These are phyloP conservation scores for Eptesicus fuscus DNA, from an alignment of 2,113 vertebrate species.

Conservation along the genomic window DNA sequence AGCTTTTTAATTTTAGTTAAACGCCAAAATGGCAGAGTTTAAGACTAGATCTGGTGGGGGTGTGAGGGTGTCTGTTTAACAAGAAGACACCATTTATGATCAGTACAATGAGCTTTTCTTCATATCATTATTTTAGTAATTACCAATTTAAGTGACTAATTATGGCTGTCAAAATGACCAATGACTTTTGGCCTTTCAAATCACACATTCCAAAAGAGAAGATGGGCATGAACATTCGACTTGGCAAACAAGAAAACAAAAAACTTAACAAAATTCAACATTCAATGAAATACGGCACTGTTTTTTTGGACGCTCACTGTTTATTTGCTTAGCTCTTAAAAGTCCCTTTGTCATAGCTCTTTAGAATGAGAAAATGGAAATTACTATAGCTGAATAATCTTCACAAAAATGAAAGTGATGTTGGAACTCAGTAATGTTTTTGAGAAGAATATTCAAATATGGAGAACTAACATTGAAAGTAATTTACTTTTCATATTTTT, in stretches of 20 bases:
- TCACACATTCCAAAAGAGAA: conserved; percentile 46
- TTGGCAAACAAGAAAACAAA: conserved; percentile 46
- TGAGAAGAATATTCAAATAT: background rate
- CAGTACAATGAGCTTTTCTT: conserved; percentile 50
- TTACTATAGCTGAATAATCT: background rate
- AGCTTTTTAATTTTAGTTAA: conserved; percentile 41
- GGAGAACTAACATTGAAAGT: background rate
- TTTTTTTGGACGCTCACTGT: conserved; percentile 46
- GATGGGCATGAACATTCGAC: background rate
- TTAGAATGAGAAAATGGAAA: conserved; percentile 29
- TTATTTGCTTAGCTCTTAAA: conserved; percentile 53
- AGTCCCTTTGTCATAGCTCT: conserved; percentile 32
- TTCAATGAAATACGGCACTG: conserved; percentile 51
- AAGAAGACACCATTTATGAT: conserved; percentile 52
- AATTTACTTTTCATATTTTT: background rate
- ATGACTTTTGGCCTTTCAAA: conserved; percentile 36
- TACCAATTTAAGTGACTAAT: conserved; percentile 58
- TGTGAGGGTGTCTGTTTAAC: background rate
- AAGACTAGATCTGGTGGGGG: background rate
- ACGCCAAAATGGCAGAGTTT: conserved; percentile 28
- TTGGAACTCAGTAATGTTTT: background rate
- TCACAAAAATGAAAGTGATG: background rate
- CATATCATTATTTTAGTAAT: conserved; percentile 54
- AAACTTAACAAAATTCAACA: conserved; percentile 42
- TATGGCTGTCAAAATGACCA: conserved; percentile 62